Evolutionary conservation across 2,888 invertebrate genomes (phyloP).

Genomic region (Melipona bicolor): DNA sequence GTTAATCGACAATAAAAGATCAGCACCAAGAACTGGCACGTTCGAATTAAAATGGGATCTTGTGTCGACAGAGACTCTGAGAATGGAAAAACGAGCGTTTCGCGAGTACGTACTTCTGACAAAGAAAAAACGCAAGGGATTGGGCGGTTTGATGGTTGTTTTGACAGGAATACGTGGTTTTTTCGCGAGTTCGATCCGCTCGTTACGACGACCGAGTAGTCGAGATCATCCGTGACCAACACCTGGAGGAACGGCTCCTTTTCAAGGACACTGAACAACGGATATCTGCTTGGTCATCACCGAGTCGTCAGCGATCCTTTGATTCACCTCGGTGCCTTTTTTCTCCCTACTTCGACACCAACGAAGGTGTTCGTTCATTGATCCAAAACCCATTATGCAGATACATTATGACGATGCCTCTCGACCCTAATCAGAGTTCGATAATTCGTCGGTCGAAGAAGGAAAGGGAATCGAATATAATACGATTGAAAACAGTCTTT

Average conservation of each 20-base stretch:
- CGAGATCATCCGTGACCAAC: constrained; percentile 82
- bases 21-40: background rate
- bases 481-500: background rate
- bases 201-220: constrained; percentile 77
- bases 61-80: background rate
- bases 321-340: constrained; percentile 43
- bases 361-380: constrained; percentile 43
- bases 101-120: background rate
- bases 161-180: constrained; percentile 81
- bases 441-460: constrained; percentile 8
- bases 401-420: background rate
- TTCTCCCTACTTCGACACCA: constrained; percentile 2
- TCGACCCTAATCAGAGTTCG: background rate
- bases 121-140: constrained; percentile 9
- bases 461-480: background rate
- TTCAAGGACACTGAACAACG: constrained; percentile 77
- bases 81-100: background rate
- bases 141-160: constrained; percentile 69
- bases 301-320: constrained; percentile 64
- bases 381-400: constrained; percentile 64
- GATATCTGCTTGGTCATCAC: constrained; percentile 78
- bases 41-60: background rate
- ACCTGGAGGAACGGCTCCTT: constrained; percentile 77
- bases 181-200: constrained; percentile 81
- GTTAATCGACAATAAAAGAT: background rate